phyloP scores from a whole-genome alignment of 2,797 vertebrate species.

The Hydrolagus colliei region DNA sequence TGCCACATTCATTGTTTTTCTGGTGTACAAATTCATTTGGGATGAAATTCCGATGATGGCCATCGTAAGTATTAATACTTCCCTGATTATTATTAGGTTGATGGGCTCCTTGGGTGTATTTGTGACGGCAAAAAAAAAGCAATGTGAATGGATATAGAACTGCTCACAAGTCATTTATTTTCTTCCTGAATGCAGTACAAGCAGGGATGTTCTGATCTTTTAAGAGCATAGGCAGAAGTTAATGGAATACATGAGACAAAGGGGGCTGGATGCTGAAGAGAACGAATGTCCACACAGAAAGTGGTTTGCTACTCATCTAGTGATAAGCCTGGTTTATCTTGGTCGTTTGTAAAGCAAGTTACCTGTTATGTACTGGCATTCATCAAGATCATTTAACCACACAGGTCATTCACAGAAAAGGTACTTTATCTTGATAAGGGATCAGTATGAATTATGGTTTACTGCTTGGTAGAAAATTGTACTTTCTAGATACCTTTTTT shows the following conservation, averaged over 20 bases:
- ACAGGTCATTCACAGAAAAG: constrained; percentile 75
- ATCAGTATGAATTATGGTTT: constrained; percentile 99
- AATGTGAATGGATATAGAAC: too few relatives aligned
- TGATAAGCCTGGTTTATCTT: constrained; percentile 61
- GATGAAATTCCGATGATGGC: background rate
- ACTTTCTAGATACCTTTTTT: constrained; percentile 88
- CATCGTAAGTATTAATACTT: background rate
- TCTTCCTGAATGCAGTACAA: background rate
- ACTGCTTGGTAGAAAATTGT: constrained; percentile 98
- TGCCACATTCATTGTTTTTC: background rate
- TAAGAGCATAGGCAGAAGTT: background rate
- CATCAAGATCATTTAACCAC: constrained; percentile 87
- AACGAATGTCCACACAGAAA: background rate
- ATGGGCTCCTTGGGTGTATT: background rate
- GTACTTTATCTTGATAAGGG: constrained; percentile 86
- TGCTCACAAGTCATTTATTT: too few relatives aligned
- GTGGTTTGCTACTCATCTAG: background rate
- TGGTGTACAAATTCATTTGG: background rate
- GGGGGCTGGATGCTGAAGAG: background rate
- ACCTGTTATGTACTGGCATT: constrained; percentile 91
- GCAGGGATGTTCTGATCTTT: background rate
- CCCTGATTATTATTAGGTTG: background rate
- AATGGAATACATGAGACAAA: background rate
- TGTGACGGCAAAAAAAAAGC: background rate
- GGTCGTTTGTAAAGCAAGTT: constrained; percentile 96